These are phyloP conservation scores for Physella acuta DNA, from an alignment of 1,140 invertebrate species.

Conservation along the genomic window DNA sequence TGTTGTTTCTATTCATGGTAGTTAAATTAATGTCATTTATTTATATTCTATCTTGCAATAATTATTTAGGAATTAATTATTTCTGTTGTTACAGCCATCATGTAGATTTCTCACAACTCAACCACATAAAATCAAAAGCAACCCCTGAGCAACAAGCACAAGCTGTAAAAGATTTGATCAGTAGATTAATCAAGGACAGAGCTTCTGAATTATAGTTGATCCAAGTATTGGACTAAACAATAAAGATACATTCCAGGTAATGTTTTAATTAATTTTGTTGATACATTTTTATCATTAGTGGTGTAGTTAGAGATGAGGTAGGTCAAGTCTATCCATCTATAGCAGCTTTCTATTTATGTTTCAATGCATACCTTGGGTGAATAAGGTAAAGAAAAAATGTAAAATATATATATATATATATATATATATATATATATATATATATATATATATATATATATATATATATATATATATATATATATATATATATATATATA, in stretches of 20 bases:
- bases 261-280: too few relatives aligned
- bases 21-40: too few relatives aligned
- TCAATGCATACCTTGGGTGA: background rate
- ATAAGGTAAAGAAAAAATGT: background rate
- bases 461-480: too few relatives aligned
- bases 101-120: conserved; percentile 9
- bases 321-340: background rate
- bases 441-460: too few relatives aligned
- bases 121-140: background rate
- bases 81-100: too few relatives aligned
- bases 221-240: conserved; percentile 9
- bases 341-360: background rate
- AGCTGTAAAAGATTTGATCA: conserved; percentile 14
- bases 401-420: too few relatives aligned
- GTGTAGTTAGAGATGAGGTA: background rate
- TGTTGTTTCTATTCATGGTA: too few relatives aligned
- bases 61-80: too few relatives aligned
- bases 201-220: conserved; percentile 1
- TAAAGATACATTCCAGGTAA: conserved; percentile 17
- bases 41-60: too few relatives aligned
- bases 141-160: background rate
- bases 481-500: too few relatives aligned
- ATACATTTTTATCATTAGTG: background rate
- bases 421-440: too few relatives aligned
- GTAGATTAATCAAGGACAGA: conserved; percentile 1